Evolutionary conservation across 1,140 invertebrate species (phyloP), one percentile per base, ranked within the genome.

Genomic region (Drosophila jambulina): DNA sequence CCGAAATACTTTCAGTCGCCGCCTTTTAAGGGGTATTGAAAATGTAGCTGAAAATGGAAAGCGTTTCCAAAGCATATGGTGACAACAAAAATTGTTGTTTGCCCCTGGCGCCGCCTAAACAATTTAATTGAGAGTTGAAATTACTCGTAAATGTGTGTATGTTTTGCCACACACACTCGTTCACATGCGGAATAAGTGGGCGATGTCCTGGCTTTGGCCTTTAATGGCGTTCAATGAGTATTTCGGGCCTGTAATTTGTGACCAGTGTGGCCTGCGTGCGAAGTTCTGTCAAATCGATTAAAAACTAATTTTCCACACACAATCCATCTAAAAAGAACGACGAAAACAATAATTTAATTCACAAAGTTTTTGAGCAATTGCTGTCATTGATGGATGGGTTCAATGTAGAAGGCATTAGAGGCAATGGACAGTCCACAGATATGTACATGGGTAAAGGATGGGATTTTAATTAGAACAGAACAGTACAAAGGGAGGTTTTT

Each of bases 101-200:
- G 68, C 75, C 53, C 65, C 67, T 79, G 83, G 75, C 83, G 79
- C 75, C 84, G 84, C 84, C 84, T 87, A 78, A 75, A 75, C 84
- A 83, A 87, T 88, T 87, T 87, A 87, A 87, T 88, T 87, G 84
- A 83, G 84, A 88, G 80, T 88, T 82, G 80, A 87, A 87, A 87
- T 87, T 83, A 88, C 67, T 69, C 38, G 67, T 69, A 45, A 53
- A 67, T 69, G 63, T 43, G 61, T 78, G 19, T 21, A 15, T 34
- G 29, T 23, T 56, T 46, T 64, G 49, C 54, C 29, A 74, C 46
- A 63, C 45, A 61, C 49, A 60, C 48, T 51, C 27, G 51, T 13
- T 21, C 61, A 60, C 54, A 60, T 64, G 61, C 17, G 36, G 54
- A 42, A 42, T 64, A 61, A 60, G 56, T 49, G 67, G 45, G 54